Percentiles rank a stretch among this genome's conserved stretches.
phyloP scores from a whole-genome alignment of 2,113 vertebrate species.

The Anguilla japonica region DNA sequence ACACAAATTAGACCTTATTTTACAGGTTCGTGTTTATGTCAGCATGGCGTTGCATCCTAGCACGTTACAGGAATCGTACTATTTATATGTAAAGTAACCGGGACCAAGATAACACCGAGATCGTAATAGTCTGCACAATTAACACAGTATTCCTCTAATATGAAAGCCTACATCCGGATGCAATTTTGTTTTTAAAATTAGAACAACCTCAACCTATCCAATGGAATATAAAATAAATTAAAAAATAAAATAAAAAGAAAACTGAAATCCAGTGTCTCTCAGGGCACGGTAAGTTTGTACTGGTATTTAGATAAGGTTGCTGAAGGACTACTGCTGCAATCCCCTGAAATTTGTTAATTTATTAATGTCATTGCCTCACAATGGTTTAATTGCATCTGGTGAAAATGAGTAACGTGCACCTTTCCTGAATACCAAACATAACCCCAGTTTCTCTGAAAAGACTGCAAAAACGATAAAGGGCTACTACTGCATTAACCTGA shows the following conservation, averaged over 20 bases:
- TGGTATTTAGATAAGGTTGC: too few species aligned
- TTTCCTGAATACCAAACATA: too few species aligned
- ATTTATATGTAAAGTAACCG: not conserved
- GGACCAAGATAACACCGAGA: not conserved
- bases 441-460: too few species aligned
- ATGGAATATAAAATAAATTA: not conserved
- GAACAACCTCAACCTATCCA: too few species aligned
- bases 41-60: not conserved
- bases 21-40: not conserved
- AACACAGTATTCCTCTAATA: not conserved
- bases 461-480: too few species aligned
- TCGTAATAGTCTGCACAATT: not conserved
- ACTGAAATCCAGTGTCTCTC: not conserved
- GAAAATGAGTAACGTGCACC: too few species aligned
- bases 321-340: too few species aligned
- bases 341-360: too few species aligned
- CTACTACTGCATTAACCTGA: too few species aligned
- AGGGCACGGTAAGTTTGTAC: not conserved
- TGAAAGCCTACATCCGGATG: not conserved
- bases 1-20: not conserved
- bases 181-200: not conserved
- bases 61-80: not conserved
- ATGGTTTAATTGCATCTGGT: too few species aligned
- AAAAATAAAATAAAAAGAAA: not conserved
- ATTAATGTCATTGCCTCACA: too few species aligned